Conservation (phyloP, 2,888 invertebrate species). For the Drosophila aldrichi region DNA sequence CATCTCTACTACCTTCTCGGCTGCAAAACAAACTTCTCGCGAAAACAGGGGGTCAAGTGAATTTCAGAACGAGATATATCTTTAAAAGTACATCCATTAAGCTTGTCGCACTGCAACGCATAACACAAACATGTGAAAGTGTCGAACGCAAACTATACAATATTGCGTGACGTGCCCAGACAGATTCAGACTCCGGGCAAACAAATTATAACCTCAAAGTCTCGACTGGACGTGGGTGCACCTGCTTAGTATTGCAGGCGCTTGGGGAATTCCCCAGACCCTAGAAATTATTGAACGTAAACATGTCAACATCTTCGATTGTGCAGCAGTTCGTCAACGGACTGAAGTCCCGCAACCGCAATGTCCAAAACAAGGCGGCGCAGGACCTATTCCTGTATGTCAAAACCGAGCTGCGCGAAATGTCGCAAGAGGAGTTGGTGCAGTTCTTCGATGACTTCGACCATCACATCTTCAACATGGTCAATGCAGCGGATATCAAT, state of each 20-base stretch:
- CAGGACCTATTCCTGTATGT: slow-evolving; percentile 95
- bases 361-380: slow-evolving; percentile 93
- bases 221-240: slow-evolving; percentile 61
- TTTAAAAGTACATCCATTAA: slow-evolving; percentile 1
- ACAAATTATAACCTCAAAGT: slow-evolving; percentile 71
- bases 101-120: slow-evolving; percentile 19
- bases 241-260: slow-evolving; percentile 55
- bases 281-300: slow-evolving; percentile 27
- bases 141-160: slow-evolving; percentile 26
- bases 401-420: slow-evolving; percentile 95
- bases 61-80: slow-evolving; percentile 16
- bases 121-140: slow-evolving; percentile 55
- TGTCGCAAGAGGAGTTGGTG: slow-evolving; percentile 95
- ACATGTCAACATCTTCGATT: slow-evolving; percentile 85
- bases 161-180: slow-evolving; percentile 45
- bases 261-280: slow-evolving; percentile 29
- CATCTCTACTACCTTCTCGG: slow-evolving; percentile 59
- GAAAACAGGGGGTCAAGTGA: slow-evolving; percentile 44
- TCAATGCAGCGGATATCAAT: slow-evolving; percentile 95
- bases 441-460: slow-evolving; percentile 97
- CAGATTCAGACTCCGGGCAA: slow-evolving; percentile 52
- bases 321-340: slow-evolving; percentile 94
- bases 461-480: slow-evolving; percentile 98
- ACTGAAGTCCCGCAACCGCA: slow-evolving; percentile 94
- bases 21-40: slow-evolving; percentile 59